Base-by-base conservation (phyloP, 2,797 vertebrate species). In the Sebastolobus alascanus region DNA sequence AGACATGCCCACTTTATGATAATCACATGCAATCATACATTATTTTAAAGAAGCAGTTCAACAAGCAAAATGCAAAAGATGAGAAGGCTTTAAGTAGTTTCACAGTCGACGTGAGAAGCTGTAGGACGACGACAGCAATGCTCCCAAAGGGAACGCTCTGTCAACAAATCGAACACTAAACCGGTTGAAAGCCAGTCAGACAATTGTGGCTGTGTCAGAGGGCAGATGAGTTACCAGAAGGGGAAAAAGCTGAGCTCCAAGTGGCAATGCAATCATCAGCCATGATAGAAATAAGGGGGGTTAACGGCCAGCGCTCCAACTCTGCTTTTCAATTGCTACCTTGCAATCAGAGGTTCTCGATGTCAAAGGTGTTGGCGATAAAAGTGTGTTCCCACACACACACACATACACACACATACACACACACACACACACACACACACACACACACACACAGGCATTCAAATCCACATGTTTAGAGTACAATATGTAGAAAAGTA, bases 181-280 rank as follows among this genome's bases (percentile, higher is more conserved):
- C 68, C 46, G 20, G 58, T 58, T 80, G 65, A 73, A 75, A 82
- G 46, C 79, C 84, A 64, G 81, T 63, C 75, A 68, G 70, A 75
- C 78, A 83, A 85, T 81, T 40, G 56, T 75, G 79, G 71, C 64
- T 10, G 76, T 79, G 73, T 85, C 80, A 78, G 71, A 83, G 79
- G 80, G 75, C 84, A 85, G 84, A 83, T 75, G 75, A 83, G 70
- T 60, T 50, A 68, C 63, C 64, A 75, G 65, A 54, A 61, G 63
- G 81, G 63, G 75, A 74, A 50, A 84, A 69, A 63, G 56, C 56
- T 4, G 52, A 65, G 63, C 66, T 73, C 79, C 61, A 76, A 88
- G 78, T 73, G 75, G 77, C 66, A 63, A 66, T 20, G 76, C 87
- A 92, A 92, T 90, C 89, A 91, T 77, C 68, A 27, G 77, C 80